A percentile compares a stretch with the other conserved stretches of the same genome.
Evolutionary conservation across 2,113 vertebrate genomes (phyloP).

Genomic region (zebrafish (Danio rerio)): DNA sequence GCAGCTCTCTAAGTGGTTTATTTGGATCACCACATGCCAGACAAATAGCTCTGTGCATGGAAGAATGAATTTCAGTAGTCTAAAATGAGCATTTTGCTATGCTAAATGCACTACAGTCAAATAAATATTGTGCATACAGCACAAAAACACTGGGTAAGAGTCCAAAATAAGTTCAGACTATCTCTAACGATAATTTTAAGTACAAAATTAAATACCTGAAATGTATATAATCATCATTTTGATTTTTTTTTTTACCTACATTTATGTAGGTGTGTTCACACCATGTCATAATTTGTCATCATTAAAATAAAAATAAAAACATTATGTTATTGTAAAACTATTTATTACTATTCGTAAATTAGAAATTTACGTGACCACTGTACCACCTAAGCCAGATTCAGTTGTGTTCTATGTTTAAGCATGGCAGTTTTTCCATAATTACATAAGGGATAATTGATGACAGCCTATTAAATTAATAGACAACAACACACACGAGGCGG

Average conservation of each 20-base stretch:
- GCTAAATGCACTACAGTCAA: background rate
- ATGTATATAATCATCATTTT: background rate
- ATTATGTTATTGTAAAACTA: too few relatives aligned
- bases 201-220: background rate
- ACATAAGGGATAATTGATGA: too few relatives aligned
- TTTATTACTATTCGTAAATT: too few relatives aligned
- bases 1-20: background rate
- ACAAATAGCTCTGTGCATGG: background rate
- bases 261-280: too few relatives aligned
- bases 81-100: constrained; percentile 11
- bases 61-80: background rate
- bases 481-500: too few relatives aligned
- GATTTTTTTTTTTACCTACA: background rate
- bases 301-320: too few relatives aligned
- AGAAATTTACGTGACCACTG: too few relatives aligned
- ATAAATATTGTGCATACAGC: background rate
- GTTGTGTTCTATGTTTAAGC: too few relatives aligned
- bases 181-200: background rate
- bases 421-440: too few relatives aligned
- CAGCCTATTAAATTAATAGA: too few relatives aligned
- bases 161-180: background rate
- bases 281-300: too few relatives aligned
- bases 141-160: background rate
- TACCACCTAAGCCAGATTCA: too few relatives aligned
- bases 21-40: background rate